Percentiles rank a stretch among this genome's conserved stretches.
Conservation (phyloP, 2,888 invertebrate species). For the Apoda limacodes region DNA sequence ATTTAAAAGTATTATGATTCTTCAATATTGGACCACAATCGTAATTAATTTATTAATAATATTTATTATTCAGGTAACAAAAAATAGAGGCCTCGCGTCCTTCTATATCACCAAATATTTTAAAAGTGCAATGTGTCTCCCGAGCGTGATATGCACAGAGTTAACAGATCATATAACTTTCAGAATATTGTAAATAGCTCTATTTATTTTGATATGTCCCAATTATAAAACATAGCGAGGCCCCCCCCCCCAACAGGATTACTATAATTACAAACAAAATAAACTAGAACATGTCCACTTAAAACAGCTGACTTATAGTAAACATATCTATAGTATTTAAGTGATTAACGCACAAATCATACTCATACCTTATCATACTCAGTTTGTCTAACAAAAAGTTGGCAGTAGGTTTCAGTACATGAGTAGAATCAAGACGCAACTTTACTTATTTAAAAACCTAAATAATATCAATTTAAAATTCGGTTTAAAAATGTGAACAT, state of each 20-base stretch:
- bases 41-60: conserved; percentile 63
- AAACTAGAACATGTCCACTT: conserved; percentile 57
- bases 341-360: conserved; percentile 50
- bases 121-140: conserved; percentile 13
- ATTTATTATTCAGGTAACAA: conserved; percentile 71
- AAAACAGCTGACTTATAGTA: conserved; percentile 53
- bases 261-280: conserved; percentile 52
- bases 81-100: conserved; percentile 51
- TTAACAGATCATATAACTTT: conserved; percentile 7
- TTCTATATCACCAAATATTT: too few relatives aligned
- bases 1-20: conserved; percentile 63
- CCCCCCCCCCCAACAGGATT: conserved; percentile 49
- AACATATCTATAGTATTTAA: conserved; percentile 50
- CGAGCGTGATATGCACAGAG: conserved; percentile 46
- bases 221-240: too few relatives aligned
- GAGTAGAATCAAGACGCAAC: conserved; percentile 32
- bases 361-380: conserved; percentile 44
- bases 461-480: conserved; percentile 55
- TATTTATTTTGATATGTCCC: conserved; percentile 43
- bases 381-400: conserved; percentile 49
- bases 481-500: conserved; percentile 41
- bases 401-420: conserved; percentile 63
- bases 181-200: too few relatives aligned
- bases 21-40: conserved; percentile 70
- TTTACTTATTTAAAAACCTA: conserved; percentile 38